A percentile compares a stretch with the other conserved stretches of the same genome.
These are phyloP conservation scores for Nasonia oneida DNA, from an alignment of 2,888 invertebrate species.

Conservation along the genomic window DNA sequence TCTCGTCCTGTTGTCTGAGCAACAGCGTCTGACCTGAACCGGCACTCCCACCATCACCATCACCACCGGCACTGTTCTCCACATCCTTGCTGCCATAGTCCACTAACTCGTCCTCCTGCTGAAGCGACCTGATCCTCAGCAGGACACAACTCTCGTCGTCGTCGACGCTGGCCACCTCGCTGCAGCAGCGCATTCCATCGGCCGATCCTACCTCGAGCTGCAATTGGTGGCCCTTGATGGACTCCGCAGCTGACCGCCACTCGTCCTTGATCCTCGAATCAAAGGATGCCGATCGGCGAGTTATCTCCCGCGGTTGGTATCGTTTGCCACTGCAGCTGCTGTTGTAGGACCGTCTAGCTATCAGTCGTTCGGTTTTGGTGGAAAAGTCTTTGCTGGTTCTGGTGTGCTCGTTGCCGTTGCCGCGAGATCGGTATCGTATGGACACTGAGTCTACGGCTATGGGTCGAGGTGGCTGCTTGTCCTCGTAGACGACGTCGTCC, in stretches of 20 bases:
- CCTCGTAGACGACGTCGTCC: conserved; percentile 46
- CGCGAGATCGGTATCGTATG: conserved; percentile 52
- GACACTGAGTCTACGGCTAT: conserved; percentile 50
- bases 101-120: conserved; percentile 50
- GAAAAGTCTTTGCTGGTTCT: conserved; percentile 61
- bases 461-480: conserved; percentile 29
- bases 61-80: conserved; percentile 24
- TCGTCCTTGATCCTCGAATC: conserved; percentile 62
- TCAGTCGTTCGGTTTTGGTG: conserved; percentile 68
- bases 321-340: conserved; percentile 46
- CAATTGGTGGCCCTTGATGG: conserved; percentile 66
- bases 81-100: background rate
- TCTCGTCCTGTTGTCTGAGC: conserved; percentile 71
- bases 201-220: conserved; percentile 55
- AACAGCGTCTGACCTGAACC: conserved; percentile 34
- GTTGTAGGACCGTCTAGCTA: conserved; percentile 65
- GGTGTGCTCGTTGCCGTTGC: background rate
- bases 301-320: conserved; percentile 59
- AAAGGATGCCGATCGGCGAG: conserved; percentile 70
- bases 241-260: conserved; percentile 59
- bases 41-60: conserved; percentile 49
- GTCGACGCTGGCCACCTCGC: conserved; percentile 69
- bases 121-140: conserved; percentile 70
- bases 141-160: conserved; percentile 74
- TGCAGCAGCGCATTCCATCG: conserved; percentile 67